Base-by-base conservation (phyloP, 2,113 vertebrate genomes). In the Tachuris rubrigastra region DNA sequence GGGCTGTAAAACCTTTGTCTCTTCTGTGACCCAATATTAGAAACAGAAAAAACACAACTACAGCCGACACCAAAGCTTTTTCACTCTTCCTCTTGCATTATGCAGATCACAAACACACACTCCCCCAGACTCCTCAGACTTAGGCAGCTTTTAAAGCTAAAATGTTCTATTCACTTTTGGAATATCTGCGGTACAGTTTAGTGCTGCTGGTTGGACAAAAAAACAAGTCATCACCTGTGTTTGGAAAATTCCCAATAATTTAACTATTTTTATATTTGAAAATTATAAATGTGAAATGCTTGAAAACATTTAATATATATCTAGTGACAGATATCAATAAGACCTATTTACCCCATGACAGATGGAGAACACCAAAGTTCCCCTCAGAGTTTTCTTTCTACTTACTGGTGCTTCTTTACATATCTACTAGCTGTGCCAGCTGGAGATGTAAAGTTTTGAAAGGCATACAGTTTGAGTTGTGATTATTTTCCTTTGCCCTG, bases 1-100 rank as follows among this genome's bases (percentile, higher is more conserved):
- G 97, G 90, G 96, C 89, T 96, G 94, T 98, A 98, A 98, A 98
- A 96, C 96, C 96, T 97, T 90, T 97, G 96, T 72, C 87, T 96
- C 89, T 97, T 97, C 95, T 91, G 87, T 97, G 95, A 97, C 95
- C 96, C 75, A 86, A 71, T 89, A 96, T 97, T 94, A 95, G 96
- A 97, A 97, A 94, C 60, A 93, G 93, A 94, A 77, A 89, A 89
- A 87, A 56, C 33, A 59, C 50, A 89, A 56, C 60, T 56, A 31
- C 50, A 75, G 39, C 27, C 81, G 72, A 52, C 69, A 79, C 22
- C 3, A 14, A 74, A 93, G 56, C 22, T 73, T 58, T 95, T 90
- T 72, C 33, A 15, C n/a, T 67, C 73, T 92, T 96, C 68, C 63
- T 95, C 50, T 95, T 91, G 78, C 30, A 52, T 95, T 95, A 94